Evolutionary conservation across 2,888 invertebrate species (phyloP), one percentile per base, ranked within the genome.

Genomic region (Girardia tigrina): DNA sequence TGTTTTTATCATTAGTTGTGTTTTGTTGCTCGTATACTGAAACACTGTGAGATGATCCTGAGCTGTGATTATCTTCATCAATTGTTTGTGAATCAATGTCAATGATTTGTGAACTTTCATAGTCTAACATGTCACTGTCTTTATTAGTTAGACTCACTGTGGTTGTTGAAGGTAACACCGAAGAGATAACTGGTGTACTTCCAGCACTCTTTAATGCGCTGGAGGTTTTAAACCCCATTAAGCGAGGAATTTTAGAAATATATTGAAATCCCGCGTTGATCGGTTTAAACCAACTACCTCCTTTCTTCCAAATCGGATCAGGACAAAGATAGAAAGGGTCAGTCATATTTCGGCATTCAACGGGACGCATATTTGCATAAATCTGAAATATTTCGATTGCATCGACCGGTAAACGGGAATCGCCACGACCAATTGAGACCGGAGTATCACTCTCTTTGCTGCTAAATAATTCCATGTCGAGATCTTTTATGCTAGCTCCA

Each of bases 251-350:
- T 23, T 74, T 76, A n/a, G 76, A 74, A 20, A 76, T 74, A 27
- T 77, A 26, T 28, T 76, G 76, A 42, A 74, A 29, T 20, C 76
- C 76, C 28, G 76, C 76, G 20, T 36, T 36, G 29, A 75, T 56
- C 2, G 75, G 27, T 42, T 70, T 77, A 36, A 76, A 76, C 76
- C 76, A 76, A 23, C 77, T 28, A 23, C 76, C 76, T 23, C 76
- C 76, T 16, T 76, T 77, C 70, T 76, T 77, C 76, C 76, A 76
- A 71, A 28, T 56, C 20, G 76, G 71, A 56, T 76, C 76, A 0
- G 71, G 70, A 29, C 42, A 77, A 16, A 76, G 23, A 26, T 76
- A 76, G 70, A 76, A 76, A 12, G 76, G 76, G 27, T 76, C 75
- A 20, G 42, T 28, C 29, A 70, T n/a, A 23, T 56, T 26, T 28